Base-by-base conservation (phyloP, 2,797 vertebrate species). In the Buphagus erythrorhynchus region DNA sequence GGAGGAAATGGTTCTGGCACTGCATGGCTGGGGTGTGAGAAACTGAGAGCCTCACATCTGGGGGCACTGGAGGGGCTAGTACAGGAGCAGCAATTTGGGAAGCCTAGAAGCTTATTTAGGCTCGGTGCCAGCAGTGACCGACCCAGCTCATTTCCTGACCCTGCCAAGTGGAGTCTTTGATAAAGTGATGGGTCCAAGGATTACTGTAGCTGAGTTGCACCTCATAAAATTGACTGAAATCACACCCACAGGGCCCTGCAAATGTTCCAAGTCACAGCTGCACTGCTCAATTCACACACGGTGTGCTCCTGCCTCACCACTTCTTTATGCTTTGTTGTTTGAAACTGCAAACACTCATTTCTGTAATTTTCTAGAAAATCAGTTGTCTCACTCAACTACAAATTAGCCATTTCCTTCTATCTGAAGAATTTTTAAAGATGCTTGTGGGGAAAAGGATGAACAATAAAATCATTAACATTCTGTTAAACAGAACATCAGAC, bases 211-310 rank as follows among this genome's bases (percentile, higher is more conserved):
- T 3, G 14, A 65, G 62, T 5, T 55, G 22, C 38, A 38, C 45
- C 38, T 82, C 33, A 1, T 78, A 85, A 87, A 89, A 91, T 9
- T 5, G 2, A 13, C 54, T 21, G n/a, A 42, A 75, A 43, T 66
- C 63, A 69, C 68, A 31, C 12, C 14, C 11, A 0, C 4, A 1
- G 48, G n/a, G 22, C 38, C 26, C 46, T n/a, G 28, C n/a, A 57
- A 69, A 29, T 4, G 31, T 19, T 24, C 18, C 5, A 1, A 22
- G 40, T 33, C 52, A 18, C 52, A 45, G 10, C 45, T 10, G 31
- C 11, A 45, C 33, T 24, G 33, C 49, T 58, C 48, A n/a, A 11
- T 22, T 88, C 68, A 16, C 1, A 6, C 8, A 0, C 0, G 0
- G 12, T 0, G 4, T 7, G 48, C 40, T 79, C 35, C 24, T 14